phyloP scores from a whole-genome alignment of 2,113 vertebrate genomes.

The Nothobranchius furzeri region DNA sequence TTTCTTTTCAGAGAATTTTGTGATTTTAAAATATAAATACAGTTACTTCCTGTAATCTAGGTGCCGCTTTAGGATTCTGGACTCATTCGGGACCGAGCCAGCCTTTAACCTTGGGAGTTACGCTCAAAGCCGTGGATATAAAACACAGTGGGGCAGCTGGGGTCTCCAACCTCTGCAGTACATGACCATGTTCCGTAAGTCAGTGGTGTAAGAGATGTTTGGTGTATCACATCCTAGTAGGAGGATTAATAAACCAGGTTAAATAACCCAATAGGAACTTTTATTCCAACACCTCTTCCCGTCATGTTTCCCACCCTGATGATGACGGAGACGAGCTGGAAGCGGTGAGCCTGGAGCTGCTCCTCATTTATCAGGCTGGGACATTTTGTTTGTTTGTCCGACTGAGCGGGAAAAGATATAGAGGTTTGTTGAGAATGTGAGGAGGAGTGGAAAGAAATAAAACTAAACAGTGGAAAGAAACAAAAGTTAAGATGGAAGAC shows the following conservation, averaged over 20 bases:
- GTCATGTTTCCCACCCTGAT: slow-evolving; percentile 52
- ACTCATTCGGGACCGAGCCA: slow-evolving; percentile 79
- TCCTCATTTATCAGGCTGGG: slow-evolving; percentile 39
- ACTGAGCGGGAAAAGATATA: slow-evolving; percentile 33
- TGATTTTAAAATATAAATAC: background rate
- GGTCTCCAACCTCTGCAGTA: slow-evolving; percentile 74
- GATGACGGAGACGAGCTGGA: slow-evolving; percentile 66
- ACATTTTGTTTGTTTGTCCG: slow-evolving; percentile 69
- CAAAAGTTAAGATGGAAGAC: slow-evolving; percentile 9
- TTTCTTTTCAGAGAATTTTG: background rate
- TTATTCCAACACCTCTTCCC: slow-evolving; percentile 62
- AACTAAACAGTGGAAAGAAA: slow-evolving; percentile 2
- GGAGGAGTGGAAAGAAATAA: slow-evolving; percentile 17
- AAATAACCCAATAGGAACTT: slow-evolving; percentile 50
- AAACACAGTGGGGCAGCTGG: slow-evolving; percentile 78
- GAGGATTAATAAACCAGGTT: slow-evolving; percentile 60
- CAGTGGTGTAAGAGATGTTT: background rate
- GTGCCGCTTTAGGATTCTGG: slow-evolving; percentile 76
- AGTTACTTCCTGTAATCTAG: slow-evolving; percentile 27
- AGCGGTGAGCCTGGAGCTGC: slow-evolving; percentile 35
- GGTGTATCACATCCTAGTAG: background rate
- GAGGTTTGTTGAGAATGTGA: slow-evolving; percentile 31
- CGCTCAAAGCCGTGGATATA: slow-evolving; percentile 60
- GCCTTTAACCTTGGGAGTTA: slow-evolving; percentile 74
- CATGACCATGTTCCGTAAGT: slow-evolving; percentile 82